Evolutionary conservation across 2,888 invertebrate genomes (phyloP).

Genomic region (Stegana nigrithorax): DNA sequence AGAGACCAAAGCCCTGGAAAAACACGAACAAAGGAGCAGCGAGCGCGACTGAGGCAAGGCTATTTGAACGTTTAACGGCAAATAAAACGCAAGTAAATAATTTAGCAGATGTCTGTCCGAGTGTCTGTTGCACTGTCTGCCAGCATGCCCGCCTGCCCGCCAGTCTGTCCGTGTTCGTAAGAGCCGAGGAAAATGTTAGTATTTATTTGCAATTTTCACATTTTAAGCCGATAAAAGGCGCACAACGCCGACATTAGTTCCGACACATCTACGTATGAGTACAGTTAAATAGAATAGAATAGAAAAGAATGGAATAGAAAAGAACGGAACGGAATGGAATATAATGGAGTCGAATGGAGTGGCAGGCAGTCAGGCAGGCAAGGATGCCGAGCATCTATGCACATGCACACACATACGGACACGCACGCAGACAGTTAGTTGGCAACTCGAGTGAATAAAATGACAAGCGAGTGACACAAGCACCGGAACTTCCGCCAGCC

Average conservation of each 20-base stretch:
- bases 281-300: too few species aligned
- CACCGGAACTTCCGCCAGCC: slow-evolving; percentile 62
- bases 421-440: neutral
- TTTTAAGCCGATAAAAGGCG: slow-evolving; percentile 55
- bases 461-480: slow-evolving; percentile 66
- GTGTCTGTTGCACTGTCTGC: too few species aligned
- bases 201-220: slow-evolving; percentile 58
- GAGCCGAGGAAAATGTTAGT: slow-evolving; percentile 33
- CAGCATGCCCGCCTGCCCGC: too few species aligned
- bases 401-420: slow-evolving; percentile 6
- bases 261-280: too few species aligned
- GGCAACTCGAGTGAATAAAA: slow-evolving; percentile 34
- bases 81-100: slow-evolving; percentile 52
- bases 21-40: too few species aligned
- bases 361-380: too few species aligned
- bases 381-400: slow-evolving; percentile 2
- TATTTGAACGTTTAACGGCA: slow-evolving; percentile 44
- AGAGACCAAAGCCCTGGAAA: too few species aligned
- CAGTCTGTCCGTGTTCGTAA: slow-evolving; percentile 22
- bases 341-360: neutral
- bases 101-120: slow-evolving; percentile 33
- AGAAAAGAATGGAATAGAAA: too few species aligned
- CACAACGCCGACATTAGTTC: too few species aligned
- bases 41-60: neutral
- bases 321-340: slow-evolving; percentile 16